Evolutionary conservation across 2,113 vertebrate species (phyloP), one percentile per base, ranked within the genome.

Genomic region (Dinomys branickii): DNA sequence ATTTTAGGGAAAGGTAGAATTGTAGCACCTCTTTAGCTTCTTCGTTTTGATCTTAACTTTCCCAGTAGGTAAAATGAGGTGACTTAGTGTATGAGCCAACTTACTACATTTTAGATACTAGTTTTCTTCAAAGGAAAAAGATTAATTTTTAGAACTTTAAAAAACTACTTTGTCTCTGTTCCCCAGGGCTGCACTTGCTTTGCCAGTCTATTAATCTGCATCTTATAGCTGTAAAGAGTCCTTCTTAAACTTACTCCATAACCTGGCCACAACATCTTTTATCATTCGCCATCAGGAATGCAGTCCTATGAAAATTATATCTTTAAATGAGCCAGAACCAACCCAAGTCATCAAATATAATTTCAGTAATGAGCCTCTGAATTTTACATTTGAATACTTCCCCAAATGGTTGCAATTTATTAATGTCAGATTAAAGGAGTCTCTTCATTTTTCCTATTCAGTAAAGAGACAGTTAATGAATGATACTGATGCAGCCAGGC

Each of bases 361-460:
- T 98, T 98, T 98, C 97, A 97, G 88, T 96, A 98, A 98, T 96
- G 96, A 98, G 98, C 94, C 98, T 98, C 96, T 97, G 95, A 59
- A 97, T 98, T 98, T 98, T 98, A 98, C 98, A 98, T 98, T 98
- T 97, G 98, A 98, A 99, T 98, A 95, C 94, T 92, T 98, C 96
- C 95, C 96, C 98, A 99, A 99, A 99, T 98, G 97, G 96, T 97
- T 92, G 96, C 94, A 98, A 98, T 98, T 98, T 98, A 98, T 99
- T 98, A 98, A 97, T 61, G 98, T 98, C 98, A 98, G 97, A 98
- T 98, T 98, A 98, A 98, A 98, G 97, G 94, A 78, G 81, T 98
- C 67, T 90, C 83, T 98, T 98, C 98, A 97, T 98, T 98, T 98
- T 97, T 98, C 97, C 78, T 86, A 85, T 96, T 99, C 97, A 98